These are phyloP conservation scores for Pluvialis apricaria DNA, from an alignment of 2,113 vertebrate species.

Conservation along the genomic window DNA sequence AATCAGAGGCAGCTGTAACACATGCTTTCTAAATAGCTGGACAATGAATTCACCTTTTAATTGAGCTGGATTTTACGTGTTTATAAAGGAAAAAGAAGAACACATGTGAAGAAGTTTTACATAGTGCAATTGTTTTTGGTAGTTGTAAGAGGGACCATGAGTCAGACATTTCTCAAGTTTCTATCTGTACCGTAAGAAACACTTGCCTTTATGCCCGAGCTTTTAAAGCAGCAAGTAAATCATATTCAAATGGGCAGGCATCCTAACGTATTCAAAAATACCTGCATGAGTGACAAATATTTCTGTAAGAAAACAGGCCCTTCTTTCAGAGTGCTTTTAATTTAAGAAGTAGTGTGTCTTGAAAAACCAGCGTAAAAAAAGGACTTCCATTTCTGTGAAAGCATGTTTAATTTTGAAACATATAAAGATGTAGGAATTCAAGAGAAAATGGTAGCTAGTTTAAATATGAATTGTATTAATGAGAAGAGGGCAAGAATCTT, in stretches of 20 bases:
- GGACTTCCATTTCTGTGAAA: conserved; percentile 26
- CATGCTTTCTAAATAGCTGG: not conserved
- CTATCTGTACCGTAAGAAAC: not conserved
- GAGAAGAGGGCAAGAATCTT: conserved; percentile 33
- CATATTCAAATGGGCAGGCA: not conserved
- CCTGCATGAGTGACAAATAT: not conserved
- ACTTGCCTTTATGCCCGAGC: not conserved
- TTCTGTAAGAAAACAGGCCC: not conserved
- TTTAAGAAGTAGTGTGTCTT: not conserved
- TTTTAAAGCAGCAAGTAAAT: not conserved
- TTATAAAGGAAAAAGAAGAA: not conserved
- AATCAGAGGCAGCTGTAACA: not conserved
- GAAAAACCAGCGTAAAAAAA: not conserved
- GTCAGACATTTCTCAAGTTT: not conserved
- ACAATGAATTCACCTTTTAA: not conserved
- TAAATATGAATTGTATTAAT: conserved; percentile 66
- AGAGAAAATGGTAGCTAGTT: conserved; percentile 38
- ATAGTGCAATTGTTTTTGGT: not conserved
- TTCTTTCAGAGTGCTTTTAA: not conserved
- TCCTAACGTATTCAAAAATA: not conserved
- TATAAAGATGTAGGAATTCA: not conserved
- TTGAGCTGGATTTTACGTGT: not conserved
- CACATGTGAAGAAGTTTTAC: not conserved
- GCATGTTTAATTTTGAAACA: conserved; percentile 23
- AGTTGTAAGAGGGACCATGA: not conserved